Percentiles rank a stretch among this genome's conserved stretches.
These are phyloP conservation scores for Polylopha cassiicola DNA, from an alignment of 2,888 invertebrate genomes.

Conservation along the genomic window DNA sequence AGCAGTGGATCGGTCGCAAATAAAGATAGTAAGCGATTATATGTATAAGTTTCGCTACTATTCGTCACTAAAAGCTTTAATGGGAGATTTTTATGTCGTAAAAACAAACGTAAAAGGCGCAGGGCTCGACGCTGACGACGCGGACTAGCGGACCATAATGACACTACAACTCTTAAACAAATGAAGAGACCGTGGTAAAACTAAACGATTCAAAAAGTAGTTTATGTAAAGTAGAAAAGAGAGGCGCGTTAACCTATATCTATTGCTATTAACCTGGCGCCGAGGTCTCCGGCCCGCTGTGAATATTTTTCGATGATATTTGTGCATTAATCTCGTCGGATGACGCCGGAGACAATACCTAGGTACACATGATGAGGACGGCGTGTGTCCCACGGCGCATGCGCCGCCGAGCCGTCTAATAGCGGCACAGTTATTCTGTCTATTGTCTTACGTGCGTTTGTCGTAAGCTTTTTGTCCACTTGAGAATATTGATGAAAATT, in stretches of 20 bases:
- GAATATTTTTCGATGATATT: constrained; percentile 20
- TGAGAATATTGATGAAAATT: constrained; percentile 53
- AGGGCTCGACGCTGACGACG: constrained; percentile 8
- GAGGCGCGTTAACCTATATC: constrained; percentile 18
- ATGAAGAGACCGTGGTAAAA: constrained; percentile 22
- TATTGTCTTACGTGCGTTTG: constrained; percentile 44
- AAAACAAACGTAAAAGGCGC: constrained; percentile 20
- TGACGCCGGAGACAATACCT: constrained; percentile 29
- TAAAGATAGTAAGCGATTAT: constrained; percentile 11
- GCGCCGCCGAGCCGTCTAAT: constrained; percentile 31
- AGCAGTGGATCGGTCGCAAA: constrained; percentile 4
- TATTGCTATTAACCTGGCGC: constrained; percentile 25
- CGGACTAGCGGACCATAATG: constrained; percentile 18
- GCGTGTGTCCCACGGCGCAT: constrained; percentile 33
- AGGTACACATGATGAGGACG: constrained; percentile 26
- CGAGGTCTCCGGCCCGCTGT: constrained; percentile 21
- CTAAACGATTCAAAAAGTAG: constrained; percentile 19
- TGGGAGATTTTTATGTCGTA: constrained; percentile 18
- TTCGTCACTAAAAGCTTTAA: constrained; percentile 17
- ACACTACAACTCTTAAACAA: constrained; percentile 17
- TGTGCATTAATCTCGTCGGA: constrained; percentile 24
- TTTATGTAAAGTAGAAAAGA: constrained; percentile 15
- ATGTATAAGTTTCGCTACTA: constrained; percentile 15
- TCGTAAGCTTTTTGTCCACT: constrained; percentile 52
- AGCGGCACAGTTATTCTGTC: constrained; percentile 43